Conservation (phyloP, 2,888 invertebrate genomes). For the Lycocerus yunnanus region DNA sequence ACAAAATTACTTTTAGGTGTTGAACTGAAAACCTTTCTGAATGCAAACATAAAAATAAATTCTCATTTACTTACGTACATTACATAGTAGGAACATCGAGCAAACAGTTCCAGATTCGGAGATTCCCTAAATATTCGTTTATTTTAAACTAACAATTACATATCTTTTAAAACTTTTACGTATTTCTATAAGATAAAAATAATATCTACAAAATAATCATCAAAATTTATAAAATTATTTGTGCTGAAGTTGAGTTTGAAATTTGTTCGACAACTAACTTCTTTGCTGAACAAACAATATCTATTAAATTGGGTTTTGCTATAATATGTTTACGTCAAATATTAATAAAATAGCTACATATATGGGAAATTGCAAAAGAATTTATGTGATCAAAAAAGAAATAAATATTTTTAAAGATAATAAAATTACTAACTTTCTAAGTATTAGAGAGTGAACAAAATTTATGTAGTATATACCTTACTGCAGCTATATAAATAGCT, state of each 20-base stretch:
- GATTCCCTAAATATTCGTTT: too few species aligned
- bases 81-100: too few species aligned
- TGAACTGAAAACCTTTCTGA: too few species aligned
- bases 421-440: background rate
- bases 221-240: background rate
- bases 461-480: background rate
- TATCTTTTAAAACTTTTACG: too few species aligned
- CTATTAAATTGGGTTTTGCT: background rate
- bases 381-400: background rate
- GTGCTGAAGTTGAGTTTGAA: background rate
- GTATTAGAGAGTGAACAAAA: background rate
- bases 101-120: too few species aligned
- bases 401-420: background rate
- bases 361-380: background rate
- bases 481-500: background rate
- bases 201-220: background rate
- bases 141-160: too few species aligned
- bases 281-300: background rate
- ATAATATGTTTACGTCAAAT: background rate
- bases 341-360: background rate
- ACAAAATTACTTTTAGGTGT: too few species aligned
- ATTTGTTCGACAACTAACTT: background rate
- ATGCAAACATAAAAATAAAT: too few species aligned
- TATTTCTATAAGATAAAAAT: background rate
- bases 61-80: too few species aligned